Conservation (phyloP, 2,113 vertebrate genomes). For the Melozone crissalis region DNA sequence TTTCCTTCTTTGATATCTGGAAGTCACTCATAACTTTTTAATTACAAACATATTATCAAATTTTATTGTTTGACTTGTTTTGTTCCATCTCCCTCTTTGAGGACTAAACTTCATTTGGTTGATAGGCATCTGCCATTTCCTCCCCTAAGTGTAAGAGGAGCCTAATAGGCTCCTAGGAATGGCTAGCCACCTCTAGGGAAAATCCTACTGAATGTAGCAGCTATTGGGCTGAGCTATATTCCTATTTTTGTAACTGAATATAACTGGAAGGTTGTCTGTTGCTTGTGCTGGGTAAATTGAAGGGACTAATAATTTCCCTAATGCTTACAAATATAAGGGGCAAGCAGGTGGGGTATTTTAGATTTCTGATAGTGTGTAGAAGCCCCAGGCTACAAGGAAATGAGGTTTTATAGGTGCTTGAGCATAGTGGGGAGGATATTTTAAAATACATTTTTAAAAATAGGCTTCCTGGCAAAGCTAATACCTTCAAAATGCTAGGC, state of each 20-base stretch:
- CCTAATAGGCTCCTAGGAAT: not conserved
- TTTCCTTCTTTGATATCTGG: conserved; percentile 12
- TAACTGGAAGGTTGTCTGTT: not conserved
- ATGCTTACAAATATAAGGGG: not conserved
- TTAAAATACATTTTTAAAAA: not conserved
- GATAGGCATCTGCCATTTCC: not conserved
- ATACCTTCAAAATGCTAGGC: not conserved
- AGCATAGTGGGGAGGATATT: not conserved
- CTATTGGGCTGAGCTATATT: not conserved
- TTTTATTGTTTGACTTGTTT: not conserved
- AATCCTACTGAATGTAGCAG: not conserved
- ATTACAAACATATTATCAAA: conserved; percentile 22
- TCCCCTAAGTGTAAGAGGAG: not conserved
- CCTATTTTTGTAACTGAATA: not conserved
- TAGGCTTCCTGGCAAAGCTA: not conserved
- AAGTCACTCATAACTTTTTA: conserved; percentile 42
- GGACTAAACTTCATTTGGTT: not conserved
- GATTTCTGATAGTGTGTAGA: not conserved
- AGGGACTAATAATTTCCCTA: not conserved
- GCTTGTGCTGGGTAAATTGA: not conserved
- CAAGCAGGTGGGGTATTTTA: not conserved
- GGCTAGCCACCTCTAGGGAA: not conserved
- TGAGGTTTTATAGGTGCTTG: not conserved
- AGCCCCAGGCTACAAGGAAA: not conserved
- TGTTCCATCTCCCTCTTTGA: not conserved